Percentiles rank a stretch among this genome's conserved stretches.
phyloP scores from a whole-genome alignment of 2,113 vertebrate species.

The Gorsachius goisagi region DNA sequence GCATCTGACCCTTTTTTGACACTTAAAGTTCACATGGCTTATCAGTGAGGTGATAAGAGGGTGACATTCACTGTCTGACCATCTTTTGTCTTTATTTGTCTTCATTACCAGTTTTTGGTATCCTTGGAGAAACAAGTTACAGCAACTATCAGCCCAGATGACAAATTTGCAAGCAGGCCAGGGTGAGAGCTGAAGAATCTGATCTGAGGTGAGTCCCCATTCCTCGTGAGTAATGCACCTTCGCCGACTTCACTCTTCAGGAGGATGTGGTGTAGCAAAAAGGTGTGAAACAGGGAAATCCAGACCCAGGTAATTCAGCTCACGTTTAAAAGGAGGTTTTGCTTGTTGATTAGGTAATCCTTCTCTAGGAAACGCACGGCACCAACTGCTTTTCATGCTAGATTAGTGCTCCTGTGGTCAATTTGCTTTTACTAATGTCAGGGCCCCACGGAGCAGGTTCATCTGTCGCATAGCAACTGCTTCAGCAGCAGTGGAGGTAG shows the following conservation, averaged over 20 bases:
- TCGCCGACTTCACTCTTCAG: background rate
- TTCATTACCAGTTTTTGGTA: conserved; percentile 26
- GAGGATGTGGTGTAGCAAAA: conserved; percentile 12
- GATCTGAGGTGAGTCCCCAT: background rate
- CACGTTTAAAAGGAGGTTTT: conserved; percentile 68
- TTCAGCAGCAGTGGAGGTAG: conserved; percentile 87
- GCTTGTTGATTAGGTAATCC: conserved; percentile 73
- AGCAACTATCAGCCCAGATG: background rate
- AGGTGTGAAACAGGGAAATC: conserved; percentile 53
- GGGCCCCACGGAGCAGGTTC: conserved; percentile 89
- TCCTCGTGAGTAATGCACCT: background rate
- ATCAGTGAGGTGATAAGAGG: background rate
- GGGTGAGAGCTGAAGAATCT: conserved; percentile 7
- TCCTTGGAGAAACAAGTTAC: conserved; percentile 31
- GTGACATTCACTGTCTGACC: background rate
- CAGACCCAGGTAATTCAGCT: conserved; percentile 63
- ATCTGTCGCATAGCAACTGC: conserved; percentile 95
- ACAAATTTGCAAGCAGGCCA: conserved; percentile 43
- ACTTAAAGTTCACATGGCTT: background rate
- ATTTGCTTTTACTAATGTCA: conserved; percentile 99
- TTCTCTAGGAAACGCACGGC: conserved; percentile 75
- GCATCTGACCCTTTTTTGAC: background rate
- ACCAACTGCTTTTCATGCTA: conserved; percentile 93
- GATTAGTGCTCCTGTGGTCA: conserved; percentile 98
- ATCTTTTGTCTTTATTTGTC: conserved; percentile 40